phyloP scores from a whole-genome alignment of 2,888 invertebrate genomes.

The Acleris laterana region DNA sequence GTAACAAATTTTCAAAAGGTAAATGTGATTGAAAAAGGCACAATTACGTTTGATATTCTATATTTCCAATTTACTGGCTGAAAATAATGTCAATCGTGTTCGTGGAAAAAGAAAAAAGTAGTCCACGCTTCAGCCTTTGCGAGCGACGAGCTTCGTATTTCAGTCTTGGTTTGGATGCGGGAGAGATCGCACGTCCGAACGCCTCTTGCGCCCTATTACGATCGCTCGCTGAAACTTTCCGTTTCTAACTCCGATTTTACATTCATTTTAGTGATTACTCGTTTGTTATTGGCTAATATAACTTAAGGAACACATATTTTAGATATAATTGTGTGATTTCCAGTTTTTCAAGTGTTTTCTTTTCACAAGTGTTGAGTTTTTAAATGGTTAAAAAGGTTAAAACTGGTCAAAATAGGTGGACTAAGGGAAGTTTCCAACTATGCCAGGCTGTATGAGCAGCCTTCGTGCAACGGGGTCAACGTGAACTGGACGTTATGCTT shows the following conservation, averaged over 20 bases:
- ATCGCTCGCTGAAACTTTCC: slow-evolving; percentile 22
- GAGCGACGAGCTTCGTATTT: slow-evolving; percentile 8
- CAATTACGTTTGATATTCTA: slow-evolving; percentile 6
- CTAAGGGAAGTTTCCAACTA: slow-evolving; percentile 44
- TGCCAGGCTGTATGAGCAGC: slow-evolving; percentile 50
- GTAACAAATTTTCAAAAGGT: slow-evolving; percentile 5
- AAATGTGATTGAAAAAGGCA: slow-evolving; percentile 11
- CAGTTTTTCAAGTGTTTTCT: slow-evolving; percentile 38
- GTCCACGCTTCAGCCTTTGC: slow-evolving; percentile 23
- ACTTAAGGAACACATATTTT: too few species aligned
- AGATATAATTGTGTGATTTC: neutral
- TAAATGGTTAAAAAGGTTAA: slow-evolving; percentile 53
- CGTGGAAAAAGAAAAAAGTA: slow-evolving; percentile 6
- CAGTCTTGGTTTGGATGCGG: slow-evolving; percentile 24
- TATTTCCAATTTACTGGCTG: slow-evolving; percentile 7
- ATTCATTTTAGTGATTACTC: neutral
- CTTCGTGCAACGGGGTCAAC: slow-evolving; percentile 59
- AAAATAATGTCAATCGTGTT: slow-evolving; percentile 4
- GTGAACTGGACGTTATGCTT: slow-evolving; percentile 77
- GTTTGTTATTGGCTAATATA: too few species aligned
- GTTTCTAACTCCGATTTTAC: slow-evolving; percentile 4
- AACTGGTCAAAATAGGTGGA: slow-evolving; percentile 67
- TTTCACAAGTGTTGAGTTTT: slow-evolving; percentile 35
- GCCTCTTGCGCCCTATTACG: neutral
- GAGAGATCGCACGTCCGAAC: slow-evolving; percentile 19